These are phyloP conservation scores for Phainopepla nitens DNA, from an alignment of 2,113 vertebrate genomes.

Conservation along the genomic window DNA sequence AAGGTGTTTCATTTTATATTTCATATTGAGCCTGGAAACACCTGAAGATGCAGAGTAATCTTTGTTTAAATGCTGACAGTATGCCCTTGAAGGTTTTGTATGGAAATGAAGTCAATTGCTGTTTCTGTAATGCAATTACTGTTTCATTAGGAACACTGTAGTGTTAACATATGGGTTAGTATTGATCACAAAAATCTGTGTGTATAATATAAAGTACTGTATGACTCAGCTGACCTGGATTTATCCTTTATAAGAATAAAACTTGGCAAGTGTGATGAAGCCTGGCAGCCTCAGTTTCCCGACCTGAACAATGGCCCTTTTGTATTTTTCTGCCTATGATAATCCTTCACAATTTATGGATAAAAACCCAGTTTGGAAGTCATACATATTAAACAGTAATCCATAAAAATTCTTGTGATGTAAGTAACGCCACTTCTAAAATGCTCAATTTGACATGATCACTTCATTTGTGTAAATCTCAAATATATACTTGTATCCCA, in stretches of 20 bases:
- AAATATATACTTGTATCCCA: neutral
- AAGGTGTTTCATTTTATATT: constrained; percentile 46
- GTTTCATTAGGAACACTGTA: neutral
- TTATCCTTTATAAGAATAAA: neutral
- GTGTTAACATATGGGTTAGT: neutral
- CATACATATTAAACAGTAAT: neutral
- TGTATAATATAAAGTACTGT: neutral
- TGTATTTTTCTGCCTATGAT: neutral
- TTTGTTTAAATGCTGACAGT: constrained; percentile 17
- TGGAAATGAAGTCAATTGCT: constrained; percentile 43
- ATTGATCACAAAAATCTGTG: neutral
- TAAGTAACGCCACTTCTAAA: neutral
- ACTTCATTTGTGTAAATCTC: neutral
- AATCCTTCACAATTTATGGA: neutral
- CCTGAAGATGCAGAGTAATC: constrained; percentile 20
- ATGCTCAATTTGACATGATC: neutral
- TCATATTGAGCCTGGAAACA: constrained; percentile 16
- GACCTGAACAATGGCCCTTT: neutral
- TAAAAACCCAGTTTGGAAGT: neutral
- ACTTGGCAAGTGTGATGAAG: neutral
- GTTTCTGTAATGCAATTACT: constrained; percentile 32
- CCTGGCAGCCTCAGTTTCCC: neutral
- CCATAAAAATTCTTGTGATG: neutral
- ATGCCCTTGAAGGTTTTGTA: constrained; percentile 21
- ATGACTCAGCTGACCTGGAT: neutral